Base-by-base conservation (phyloP, 2,888 invertebrate species). In the Stenurella melanura region DNA sequence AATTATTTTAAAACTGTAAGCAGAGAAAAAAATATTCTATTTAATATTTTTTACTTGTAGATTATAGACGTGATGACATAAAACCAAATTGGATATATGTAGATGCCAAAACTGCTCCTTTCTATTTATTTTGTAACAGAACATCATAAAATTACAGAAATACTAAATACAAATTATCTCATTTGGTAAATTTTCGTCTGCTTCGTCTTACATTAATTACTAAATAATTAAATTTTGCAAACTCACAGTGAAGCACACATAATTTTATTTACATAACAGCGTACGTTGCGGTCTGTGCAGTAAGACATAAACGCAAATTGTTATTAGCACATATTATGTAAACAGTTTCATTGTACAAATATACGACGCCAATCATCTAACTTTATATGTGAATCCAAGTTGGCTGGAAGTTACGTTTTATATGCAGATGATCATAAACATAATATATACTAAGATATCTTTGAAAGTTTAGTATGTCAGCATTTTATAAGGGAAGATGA, bases 311-410 rank as follows among this genome's bases (percentile, higher is more conserved):
- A 50, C 50, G n/a, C 50, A 50, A 50, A 50, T 50, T 50, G 50
- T 50, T 50, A 50, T 50, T n/a, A 50, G n/a, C 50, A n/a, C 50
- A 17, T 50, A 50, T 50, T 50, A 50, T 50, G 50, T 50, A 50
- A 50, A 50, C 50, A 50, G 50, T 50, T 50, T n/a, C 50, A 50
- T 50, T 50, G n/a, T 50, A 21, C 19, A 50, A 18, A 21, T 21
- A 42, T 42, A 56, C 42, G n/a, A 58, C 58, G 58, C 18, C 57
- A 71, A 71, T 71, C 60, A 58, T 58, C 57, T 71, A 58, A 60
- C 21, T 71, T 57, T 17, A 63, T 63, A 50, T 50, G 61, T 34
- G 30, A 18, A 34, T 30, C 34, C 61, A 63, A 63, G 61, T 34
- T 34, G n/a, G 61, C 17, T 34, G n/a, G n/a, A 34, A 60, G 61